Evolutionary conservation across 2,797 vertebrate species (phyloP).

Genomic region (Valencia hispanica): DNA sequence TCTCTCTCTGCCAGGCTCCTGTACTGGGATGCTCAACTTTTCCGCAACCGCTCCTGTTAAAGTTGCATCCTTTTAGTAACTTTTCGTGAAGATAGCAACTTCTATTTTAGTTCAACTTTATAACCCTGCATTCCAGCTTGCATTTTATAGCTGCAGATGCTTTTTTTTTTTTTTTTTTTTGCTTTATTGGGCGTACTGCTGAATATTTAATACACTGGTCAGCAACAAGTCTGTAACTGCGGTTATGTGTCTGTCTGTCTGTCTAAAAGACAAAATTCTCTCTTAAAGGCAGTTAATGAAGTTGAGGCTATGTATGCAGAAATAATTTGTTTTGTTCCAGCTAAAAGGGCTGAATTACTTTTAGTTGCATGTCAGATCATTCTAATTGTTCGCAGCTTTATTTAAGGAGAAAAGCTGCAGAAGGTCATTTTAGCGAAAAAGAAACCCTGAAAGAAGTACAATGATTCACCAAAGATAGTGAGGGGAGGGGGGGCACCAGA

Average conservation of each 20-base stretch:
- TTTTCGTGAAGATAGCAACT: constrained; percentile 11
- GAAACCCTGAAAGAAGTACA: constrained; percentile 16
- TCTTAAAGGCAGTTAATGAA: neutral
- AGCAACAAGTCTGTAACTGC: constrained; percentile 61
- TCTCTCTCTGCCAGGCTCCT: neutral
- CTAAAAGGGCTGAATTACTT: neutral
- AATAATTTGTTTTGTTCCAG: neutral
- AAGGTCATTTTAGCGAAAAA: constrained; percentile 25
- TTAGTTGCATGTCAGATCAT: neutral
- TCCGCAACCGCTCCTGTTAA: constrained; percentile 12
- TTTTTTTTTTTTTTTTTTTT: too few relatives aligned
- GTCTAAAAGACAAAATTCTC: too few relatives aligned
- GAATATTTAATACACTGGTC: constrained; percentile 68
- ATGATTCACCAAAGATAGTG: constrained; percentile 8
- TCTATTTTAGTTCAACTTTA: constrained; percentile 14
- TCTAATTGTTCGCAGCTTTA: constrained; percentile 20
- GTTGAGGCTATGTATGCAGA: neutral
- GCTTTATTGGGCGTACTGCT: constrained; percentile 43
- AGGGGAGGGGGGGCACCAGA: neutral
- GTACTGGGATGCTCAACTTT: constrained; percentile 37
- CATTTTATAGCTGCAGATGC: constrained; percentile 17
- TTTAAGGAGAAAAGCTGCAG: constrained; percentile 5
- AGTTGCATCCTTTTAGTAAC: constrained; percentile 10
- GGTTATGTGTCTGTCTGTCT: constrained; percentile 53
- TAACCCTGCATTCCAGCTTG: neutral